These are phyloP conservation scores for Drosophila carrolli DNA, from an alignment of 1,140 invertebrate species.

Conservation along the genomic window DNA sequence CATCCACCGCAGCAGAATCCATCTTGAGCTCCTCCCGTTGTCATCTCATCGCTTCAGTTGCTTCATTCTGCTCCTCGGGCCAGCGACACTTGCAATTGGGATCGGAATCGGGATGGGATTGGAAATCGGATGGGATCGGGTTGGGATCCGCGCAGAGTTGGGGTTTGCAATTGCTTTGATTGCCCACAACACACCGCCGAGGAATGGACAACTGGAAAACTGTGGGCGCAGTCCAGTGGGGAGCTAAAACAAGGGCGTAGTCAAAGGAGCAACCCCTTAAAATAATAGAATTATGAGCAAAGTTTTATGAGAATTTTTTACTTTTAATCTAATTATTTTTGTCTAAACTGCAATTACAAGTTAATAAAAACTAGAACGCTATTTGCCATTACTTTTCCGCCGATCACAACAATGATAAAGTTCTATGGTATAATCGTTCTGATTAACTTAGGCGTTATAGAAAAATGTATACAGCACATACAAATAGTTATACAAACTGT, in stretches of 20 bases:
- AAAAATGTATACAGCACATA: background rate
- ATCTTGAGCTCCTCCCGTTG: conserved; percentile 33
- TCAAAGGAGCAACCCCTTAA: conserved; percentile 3
- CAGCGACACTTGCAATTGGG: conserved; percentile 67
- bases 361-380: too few species aligned
- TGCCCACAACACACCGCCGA: conserved; percentile 68
- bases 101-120: conserved; percentile 18
- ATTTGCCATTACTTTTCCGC: too few species aligned
- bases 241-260: conserved; percentile 17
- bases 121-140: conserved; percentile 4
- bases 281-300: background rate
- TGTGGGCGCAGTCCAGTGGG: conserved; percentile 56
- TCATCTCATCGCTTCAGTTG: conserved; percentile 31
- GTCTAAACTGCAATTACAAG: too few species aligned
- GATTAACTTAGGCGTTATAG: too few species aligned
- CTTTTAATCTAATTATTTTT: too few species aligned
- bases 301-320: too few species aligned
- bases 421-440: too few species aligned
- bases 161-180: conserved; percentile 76
- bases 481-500: conserved; percentile 13
- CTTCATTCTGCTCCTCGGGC: conserved; percentile 16
- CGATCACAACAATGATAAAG: too few species aligned
- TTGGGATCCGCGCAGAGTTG: conserved; percentile 14
- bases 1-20: conserved; percentile 17
- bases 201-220: conserved; percentile 44